Evolutionary conservation across 2,797 vertebrate species (phyloP), one percentile per base, ranked within the genome.

Genomic region (Oreortyx pictus): DNA sequence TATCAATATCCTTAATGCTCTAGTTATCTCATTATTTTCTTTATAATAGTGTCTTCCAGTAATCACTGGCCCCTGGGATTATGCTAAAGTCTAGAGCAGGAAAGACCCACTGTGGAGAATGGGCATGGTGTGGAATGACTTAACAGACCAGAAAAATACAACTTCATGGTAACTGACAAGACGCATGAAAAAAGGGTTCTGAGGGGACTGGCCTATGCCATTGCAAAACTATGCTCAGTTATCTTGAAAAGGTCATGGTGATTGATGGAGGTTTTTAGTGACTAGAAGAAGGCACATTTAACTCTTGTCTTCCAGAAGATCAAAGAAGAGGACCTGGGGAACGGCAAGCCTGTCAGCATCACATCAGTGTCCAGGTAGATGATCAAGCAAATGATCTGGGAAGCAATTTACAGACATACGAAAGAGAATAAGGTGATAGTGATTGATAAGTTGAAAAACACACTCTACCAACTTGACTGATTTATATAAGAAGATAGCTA

Each of bases 151-250:
- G 14, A 20, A 22, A 82, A 70, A 59, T 57, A 33, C 19, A 50
- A 22, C 20, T 59, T 24, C 8, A 3, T 52, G 44, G 65, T 6
- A 20, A 41, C 8, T 33, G n/a, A 24, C 20, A 31, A 29, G 19
- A 33, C 5, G 8, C 19, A 77, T 7, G 9, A 31, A 52, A 31
- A 16, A 52, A 59, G 13, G 13, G 22, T 3, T 29, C 44, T 46
- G 16, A 52, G 44, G 16, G 33, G 65, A 37, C 19, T 72, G 52
- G 57, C 18, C 43, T 14, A 9, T n/a, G 35, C 16, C 9, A 24
- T 33, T 65, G 37, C 0, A 0, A 82, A 9, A 9, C 4, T 87
- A 59, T 6, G 43, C 22, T 59, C 1, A 2, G 37, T 52, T 50
- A 8, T 60, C 52, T 50, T 50, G 27, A n/a, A 59, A 60, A 73